phyloP scores from a whole-genome alignment of 1,140 invertebrate species.

The Cardiocondyla obscurior region DNA sequence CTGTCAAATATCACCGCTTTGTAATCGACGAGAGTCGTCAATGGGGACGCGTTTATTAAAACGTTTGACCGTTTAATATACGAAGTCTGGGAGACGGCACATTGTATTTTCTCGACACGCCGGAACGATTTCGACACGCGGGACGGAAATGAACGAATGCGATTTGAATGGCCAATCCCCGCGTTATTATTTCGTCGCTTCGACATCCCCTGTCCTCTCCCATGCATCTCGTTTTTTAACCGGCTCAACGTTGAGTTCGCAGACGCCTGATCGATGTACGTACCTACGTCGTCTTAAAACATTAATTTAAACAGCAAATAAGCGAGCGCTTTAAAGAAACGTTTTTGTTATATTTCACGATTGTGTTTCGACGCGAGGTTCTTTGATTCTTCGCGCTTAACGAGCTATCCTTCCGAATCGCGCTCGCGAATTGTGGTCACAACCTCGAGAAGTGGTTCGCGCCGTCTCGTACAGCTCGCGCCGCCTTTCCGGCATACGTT shows the following conservation, averaged over 20 bases:
- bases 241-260: not conserved
- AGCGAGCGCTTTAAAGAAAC: not conserved
- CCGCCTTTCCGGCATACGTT: not conserved
- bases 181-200: not conserved
- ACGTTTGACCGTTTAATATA: not conserved
- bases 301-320: not conserved
- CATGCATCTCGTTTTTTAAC: not conserved
- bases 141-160: not conserved
- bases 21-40: not conserved
- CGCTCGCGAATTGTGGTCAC: constrained; percentile 17
- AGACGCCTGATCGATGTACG: not conserved
- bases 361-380: not conserved
- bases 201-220: not conserved
- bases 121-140: not conserved
- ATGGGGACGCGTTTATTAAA: constrained; percentile 13
- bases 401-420: not conserved
- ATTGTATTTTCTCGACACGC: not conserved
- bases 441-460: constrained; percentile 19
- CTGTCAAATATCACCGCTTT: constrained; percentile 25
- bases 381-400: not conserved
- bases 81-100: not conserved
- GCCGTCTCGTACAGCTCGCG: not conserved
- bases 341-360: not conserved
- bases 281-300: no score
- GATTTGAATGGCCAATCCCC: not conserved